Conservation (phyloP, 1,140 invertebrate species). For the Drosophila pruinosa region DNA sequence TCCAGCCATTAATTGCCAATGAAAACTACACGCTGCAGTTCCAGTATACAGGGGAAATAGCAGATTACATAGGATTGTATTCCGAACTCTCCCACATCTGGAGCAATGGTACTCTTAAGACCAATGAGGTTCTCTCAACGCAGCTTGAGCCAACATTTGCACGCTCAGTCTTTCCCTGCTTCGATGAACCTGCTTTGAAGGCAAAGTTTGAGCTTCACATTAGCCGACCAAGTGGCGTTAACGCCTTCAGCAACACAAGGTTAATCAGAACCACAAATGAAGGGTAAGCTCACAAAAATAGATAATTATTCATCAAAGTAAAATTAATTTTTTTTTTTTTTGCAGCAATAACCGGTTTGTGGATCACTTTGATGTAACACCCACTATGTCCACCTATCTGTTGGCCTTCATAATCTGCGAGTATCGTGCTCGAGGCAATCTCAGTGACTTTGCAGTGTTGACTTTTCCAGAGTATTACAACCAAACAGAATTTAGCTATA, state of each 20-base stretch:
- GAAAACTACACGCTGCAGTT: too few species aligned
- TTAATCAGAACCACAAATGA: slow-evolving; percentile 16
- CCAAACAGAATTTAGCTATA: slow-evolving; percentile 85
- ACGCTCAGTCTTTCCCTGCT: slow-evolving; percentile 93
- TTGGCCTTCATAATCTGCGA: slow-evolving; percentile 89
- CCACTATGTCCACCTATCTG: slow-evolving; percentile 90
- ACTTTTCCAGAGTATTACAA: slow-evolving; percentile 87
- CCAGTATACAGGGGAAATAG: slow-evolving; percentile 83
- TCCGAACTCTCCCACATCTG: too few species aligned
- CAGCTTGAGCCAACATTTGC: slow-evolving; percentile 94
- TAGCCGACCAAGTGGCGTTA: slow-evolving; percentile 84
- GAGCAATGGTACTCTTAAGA: too few species aligned
- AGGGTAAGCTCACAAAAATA: slow-evolving; percentile 37
- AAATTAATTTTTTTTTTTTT: background rate
- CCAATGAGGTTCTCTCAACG: slow-evolving; percentile 86
- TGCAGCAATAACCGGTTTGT: slow-evolving; percentile 44
- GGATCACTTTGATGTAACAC: slow-evolving; percentile 83
- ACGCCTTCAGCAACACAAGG: slow-evolving; percentile 84
- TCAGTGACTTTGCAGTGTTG: slow-evolving; percentile 84
- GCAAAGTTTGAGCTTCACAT: slow-evolving; percentile 89
- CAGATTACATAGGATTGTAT: slow-evolving; percentile 84
- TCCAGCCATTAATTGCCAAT: too few species aligned
- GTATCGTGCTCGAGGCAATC: slow-evolving; percentile 83
- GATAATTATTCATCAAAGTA: background rate
- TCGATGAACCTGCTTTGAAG: slow-evolving; percentile 95